Conservation (phyloP, 2,113 vertebrate species). For the Glaucomys volans region DNA sequence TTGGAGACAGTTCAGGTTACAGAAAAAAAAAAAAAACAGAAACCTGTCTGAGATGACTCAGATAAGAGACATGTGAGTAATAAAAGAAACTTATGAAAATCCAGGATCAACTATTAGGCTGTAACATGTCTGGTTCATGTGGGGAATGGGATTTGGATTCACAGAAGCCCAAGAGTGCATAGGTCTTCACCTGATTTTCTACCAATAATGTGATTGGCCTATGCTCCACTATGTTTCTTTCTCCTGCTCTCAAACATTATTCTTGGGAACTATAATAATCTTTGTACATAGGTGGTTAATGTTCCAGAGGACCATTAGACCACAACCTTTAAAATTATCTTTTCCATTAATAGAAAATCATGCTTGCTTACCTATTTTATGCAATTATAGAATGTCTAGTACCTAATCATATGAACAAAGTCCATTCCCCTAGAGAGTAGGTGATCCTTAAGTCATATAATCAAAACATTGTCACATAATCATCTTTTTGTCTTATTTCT, state of each 20-base stretch:
- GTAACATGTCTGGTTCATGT: not conserved
- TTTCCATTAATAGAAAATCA: not conserved
- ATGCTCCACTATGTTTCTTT: not conserved
- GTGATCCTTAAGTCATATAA: not conserved
- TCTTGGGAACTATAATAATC: not conserved
- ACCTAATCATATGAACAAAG: not conserved
- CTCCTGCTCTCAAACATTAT: not conserved
- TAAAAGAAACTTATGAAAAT: not conserved
- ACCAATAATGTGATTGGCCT: not conserved
- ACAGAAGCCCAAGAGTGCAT: not conserved
- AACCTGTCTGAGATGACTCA: not conserved
- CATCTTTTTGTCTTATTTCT: not conserved
- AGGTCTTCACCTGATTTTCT: not conserved
- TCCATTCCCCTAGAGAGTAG: not conserved
- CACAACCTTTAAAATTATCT: not conserved
- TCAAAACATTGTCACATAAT: not conserved
- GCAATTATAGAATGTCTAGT: not conserved
- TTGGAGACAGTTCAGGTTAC: not conserved
- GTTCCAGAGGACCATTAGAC: not conserved
- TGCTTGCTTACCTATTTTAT: not conserved
- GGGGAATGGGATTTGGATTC: not conserved
- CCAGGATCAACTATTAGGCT: not conserved
- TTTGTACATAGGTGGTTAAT: not conserved
- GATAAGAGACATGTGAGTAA: not conserved
- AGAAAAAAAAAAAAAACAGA: not conserved